phyloP scores from a whole-genome alignment of 2,113 vertebrate species.

The Vanacampus margaritifer region DNA sequence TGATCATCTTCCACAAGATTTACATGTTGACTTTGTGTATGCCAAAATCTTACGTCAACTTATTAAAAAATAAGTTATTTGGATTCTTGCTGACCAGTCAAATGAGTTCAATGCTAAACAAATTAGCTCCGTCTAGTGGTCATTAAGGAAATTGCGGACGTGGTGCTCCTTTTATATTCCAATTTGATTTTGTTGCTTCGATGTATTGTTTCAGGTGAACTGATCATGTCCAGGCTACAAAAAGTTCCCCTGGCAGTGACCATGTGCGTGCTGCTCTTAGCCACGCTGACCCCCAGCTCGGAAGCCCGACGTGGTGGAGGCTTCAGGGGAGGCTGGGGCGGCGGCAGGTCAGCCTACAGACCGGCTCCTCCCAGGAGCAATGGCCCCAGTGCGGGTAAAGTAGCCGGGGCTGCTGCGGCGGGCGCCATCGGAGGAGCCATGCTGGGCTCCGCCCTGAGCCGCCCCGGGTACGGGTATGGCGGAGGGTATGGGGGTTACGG shows the following conservation, averaged over 20 bases:
- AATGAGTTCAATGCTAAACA: too few species aligned
- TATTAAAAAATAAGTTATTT: too few species aligned
- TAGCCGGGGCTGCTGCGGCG: constrained; percentile 72
- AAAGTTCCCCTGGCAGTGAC: constrained; percentile 29
- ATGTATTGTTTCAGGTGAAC: constrained; percentile 23
- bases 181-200: too few species aligned
- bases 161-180: neutral
- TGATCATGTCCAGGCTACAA: constrained; percentile 19
- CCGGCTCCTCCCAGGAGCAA: constrained; percentile 50
- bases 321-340: constrained; percentile 38
- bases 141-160: neutral
- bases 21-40: too few species aligned
- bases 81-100: too few species aligned
- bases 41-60: too few species aligned
- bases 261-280: constrained; percentile 58
- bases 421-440: constrained; percentile 71
- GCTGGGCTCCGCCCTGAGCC: constrained; percentile 70
- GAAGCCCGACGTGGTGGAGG: constrained; percentile 48
- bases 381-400: constrained; percentile 60
- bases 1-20: too few species aligned
- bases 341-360: constrained; percentile 29
- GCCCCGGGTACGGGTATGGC: constrained; percentile 56
- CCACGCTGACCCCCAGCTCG: constrained; percentile 44
- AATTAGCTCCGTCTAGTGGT: too few species aligned
- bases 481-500: constrained; percentile 45